Percentiles rank a stretch among this genome's conserved stretches.
Conservation (phyloP, 2,797 vertebrate species). For the Tamandua tetradactyla region DNA sequence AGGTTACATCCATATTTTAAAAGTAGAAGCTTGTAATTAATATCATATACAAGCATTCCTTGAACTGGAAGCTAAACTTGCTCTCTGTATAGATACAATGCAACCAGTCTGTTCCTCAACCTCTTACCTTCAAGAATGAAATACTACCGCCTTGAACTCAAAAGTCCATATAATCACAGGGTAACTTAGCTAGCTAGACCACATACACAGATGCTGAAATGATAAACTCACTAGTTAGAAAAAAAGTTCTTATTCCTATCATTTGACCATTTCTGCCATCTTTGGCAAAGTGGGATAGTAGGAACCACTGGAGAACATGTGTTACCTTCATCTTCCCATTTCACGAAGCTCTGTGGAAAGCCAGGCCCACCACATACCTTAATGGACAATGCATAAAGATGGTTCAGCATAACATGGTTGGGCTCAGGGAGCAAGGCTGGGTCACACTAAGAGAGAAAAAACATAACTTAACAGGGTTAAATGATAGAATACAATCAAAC, state of each 20-base stretch:
- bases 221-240: not conserved
- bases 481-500: not conserved
- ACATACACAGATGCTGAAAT: not conserved
- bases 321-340: not conserved
- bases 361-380: constrained; percentile 87
- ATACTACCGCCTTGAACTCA: not conserved
- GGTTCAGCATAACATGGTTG: constrained; percentile 98
- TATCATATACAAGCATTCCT: not conserved
- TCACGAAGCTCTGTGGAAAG: not conserved
- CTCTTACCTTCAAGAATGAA: not conserved
- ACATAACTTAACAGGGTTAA: not conserved
- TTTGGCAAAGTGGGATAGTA: not conserved
- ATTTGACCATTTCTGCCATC: not conserved
- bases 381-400: constrained; percentile 97
- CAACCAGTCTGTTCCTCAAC: not conserved
- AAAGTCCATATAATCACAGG: not conserved
- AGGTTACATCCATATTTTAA: not conserved
- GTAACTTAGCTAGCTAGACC: not conserved
- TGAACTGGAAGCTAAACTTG: not conserved
- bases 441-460: constrained; percentile 90
- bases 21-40: not conserved
- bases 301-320: not conserved
- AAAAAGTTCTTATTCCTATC: not conserved
- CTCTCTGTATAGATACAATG: not conserved
- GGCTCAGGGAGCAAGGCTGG: constrained; percentile 96